These are phyloP conservation scores for Rhorus exstirpatorius DNA, from an alignment of 2,888 invertebrate genomes.

Conservation along the genomic window DNA sequence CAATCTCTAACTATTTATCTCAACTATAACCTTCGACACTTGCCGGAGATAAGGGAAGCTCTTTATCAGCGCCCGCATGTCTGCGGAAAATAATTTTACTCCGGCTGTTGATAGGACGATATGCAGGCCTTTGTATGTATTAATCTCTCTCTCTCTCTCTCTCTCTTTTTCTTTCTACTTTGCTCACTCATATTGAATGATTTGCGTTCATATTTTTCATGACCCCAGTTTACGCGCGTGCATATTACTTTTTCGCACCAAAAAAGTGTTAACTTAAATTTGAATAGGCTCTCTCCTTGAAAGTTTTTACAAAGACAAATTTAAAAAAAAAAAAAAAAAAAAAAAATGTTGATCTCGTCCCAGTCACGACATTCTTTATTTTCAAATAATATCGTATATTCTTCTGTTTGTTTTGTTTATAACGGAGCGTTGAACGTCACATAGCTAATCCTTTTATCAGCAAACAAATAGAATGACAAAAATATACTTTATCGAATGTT, in stretches of 20 bases:
- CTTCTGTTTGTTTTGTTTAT: too few species aligned
- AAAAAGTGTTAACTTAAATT: not conserved
- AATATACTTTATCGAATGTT: too few species aligned
- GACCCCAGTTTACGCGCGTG: not conserved
- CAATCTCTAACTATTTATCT: not conserved
- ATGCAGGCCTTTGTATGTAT: conserved; percentile 14
- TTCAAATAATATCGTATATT: too few species aligned
- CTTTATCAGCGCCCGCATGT: conserved; percentile 58
- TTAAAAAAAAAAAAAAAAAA: too few species aligned
- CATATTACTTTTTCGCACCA: not conserved
- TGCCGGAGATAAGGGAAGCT: conserved; percentile 25
- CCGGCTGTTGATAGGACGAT: conserved; percentile 39
- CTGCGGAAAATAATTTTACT: conserved; percentile 51
- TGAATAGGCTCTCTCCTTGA: not conserved
- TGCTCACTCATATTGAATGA: not conserved
- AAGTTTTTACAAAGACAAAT: too few species aligned
- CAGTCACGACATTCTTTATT: too few species aligned
- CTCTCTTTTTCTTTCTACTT: not conserved
- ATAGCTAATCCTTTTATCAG: too few species aligned
- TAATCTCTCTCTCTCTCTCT: not conserved
- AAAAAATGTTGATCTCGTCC: too few species aligned
- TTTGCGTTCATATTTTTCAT: not conserved
- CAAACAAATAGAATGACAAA: too few species aligned
- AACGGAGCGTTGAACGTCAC: too few species aligned
- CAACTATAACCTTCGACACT: conserved; percentile 30